Evolutionary conservation across 2,888 invertebrate genomes (phyloP), one percentile per base, ranked within the genome.

Genomic region (Trichopria drosophilae): DNA sequence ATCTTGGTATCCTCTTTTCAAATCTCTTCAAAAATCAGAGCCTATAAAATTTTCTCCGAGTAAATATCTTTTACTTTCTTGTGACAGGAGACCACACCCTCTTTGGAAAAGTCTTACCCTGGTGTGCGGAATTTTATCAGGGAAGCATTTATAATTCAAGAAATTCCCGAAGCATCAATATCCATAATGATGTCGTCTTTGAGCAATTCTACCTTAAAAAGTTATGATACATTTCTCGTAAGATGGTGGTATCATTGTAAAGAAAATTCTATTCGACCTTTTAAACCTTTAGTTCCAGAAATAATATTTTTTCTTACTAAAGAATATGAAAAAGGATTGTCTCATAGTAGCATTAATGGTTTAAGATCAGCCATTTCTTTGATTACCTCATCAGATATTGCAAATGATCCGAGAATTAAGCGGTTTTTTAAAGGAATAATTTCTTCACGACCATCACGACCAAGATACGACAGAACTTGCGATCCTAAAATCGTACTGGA

Each of bases 101-200:
- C 36, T 46, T 15, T 39, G 31, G 48, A 18, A 39, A 18, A 39
- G 56, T 15, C 49, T 56, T 60, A 46, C 57, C 57, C 55, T 64
- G 61, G 58, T 57, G 31, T 62, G 53, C 51, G 57, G 54, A 22
- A n/a, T 51, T 32, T 57, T 62, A 55, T 64, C 59, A 4, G 53
- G 51, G 34, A 60, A 26, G 61, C 52, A 10, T 55, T 59, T n/a
- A 18, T 49, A 29, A 10, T 50, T 46, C 51, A 51, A 24, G 37
- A 41, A 19, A 50, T 47, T 13, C 61, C 61, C 18, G 42, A 39
- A 28, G 37, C 20, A 29, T 51, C 49, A 15, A 32, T n/a, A n/a
- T n/a, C n/a, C n/a, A n/a, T n/a, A n/a, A n/a, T n/a, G n/a, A n/a
- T n/a, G n/a, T n/a, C n/a, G 6, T n/a, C 6, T 12, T 6, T 31